Evolutionary conservation across 2,797 vertebrate genomes (phyloP).

Genomic region (Galaxias olidus): DNA sequence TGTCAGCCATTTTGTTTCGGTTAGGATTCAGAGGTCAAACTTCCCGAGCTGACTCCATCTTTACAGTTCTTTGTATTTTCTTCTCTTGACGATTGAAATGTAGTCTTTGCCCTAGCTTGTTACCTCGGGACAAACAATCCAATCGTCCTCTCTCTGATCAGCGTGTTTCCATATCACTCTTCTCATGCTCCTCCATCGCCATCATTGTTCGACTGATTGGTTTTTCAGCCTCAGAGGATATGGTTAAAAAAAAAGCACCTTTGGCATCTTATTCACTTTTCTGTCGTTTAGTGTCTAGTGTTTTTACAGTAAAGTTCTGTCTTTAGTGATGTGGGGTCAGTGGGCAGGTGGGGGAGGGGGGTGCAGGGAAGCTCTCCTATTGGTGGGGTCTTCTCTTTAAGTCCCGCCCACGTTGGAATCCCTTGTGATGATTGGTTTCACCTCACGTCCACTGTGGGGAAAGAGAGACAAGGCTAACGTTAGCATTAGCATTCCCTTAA

Average conservation of each 20-base stretch:
- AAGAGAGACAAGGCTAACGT: conserved; percentile 23
- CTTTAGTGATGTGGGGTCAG: conserved; percentile 44
- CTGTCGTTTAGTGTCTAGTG: conserved; percentile 68
- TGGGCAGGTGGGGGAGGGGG: conserved; percentile 26
- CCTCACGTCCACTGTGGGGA: conserved; percentile 89
- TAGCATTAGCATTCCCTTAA: conserved; percentile 15
- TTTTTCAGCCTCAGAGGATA: conserved; percentile 77
- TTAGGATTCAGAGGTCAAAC: too few species aligned
- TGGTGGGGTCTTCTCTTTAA: conserved; percentile 44
- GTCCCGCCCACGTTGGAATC: conserved; percentile 82
- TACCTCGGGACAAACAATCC: too few species aligned
- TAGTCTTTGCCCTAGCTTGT: conserved; percentile 33
- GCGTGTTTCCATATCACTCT: conserved; percentile 36
- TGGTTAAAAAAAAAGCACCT: conserved; percentile 85
- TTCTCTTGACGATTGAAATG: neutral
- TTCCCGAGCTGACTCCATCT: too few species aligned
- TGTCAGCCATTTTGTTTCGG: too few species aligned
- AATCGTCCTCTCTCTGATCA: conserved; percentile 33
- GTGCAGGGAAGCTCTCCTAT: conserved; percentile 81
- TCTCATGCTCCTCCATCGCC: conserved; percentile 39
- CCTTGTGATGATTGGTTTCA: conserved; percentile 83
- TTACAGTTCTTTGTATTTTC: too few species aligned
- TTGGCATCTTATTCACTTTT: conserved; percentile 70
- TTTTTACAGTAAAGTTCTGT: conserved; percentile 53
- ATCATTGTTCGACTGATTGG: conserved; percentile 62